Percentiles rank a stretch among this genome's conserved stretches.
Evolutionary conservation across 1,140 invertebrate genomes (phyloP).

Genomic region (Leptinotarsa lineolata): DNA sequence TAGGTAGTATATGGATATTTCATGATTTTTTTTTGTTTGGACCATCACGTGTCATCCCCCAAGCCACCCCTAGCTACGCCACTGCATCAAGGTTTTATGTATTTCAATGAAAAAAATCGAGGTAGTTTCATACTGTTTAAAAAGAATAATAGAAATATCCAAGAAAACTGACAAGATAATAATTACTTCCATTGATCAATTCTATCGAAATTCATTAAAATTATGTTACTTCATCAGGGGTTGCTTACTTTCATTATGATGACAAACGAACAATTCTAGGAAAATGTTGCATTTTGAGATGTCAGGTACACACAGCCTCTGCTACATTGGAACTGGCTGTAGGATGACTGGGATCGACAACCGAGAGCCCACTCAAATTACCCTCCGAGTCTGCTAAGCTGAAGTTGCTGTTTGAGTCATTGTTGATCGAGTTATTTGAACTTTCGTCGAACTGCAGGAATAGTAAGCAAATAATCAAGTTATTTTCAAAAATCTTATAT

Average conservation of each 20-base stretch:
- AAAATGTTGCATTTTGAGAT: constrained; percentile 5
- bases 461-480: constrained; percentile 21
- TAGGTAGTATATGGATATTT: no score
- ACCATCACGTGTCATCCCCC: no score
- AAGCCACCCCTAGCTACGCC: no score
- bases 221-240: neutral
- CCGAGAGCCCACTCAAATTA: constrained; percentile 9
- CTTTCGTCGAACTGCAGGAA: constrained; percentile 51
- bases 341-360: constrained; percentile 4
- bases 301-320: constrained; percentile 46
- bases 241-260: constrained; percentile 1
- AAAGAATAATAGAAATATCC: neutral
- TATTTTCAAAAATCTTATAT: no score
- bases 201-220: neutral
- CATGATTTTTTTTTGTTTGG: no score
- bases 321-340: neutral
- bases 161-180: neutral
- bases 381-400: constrained; percentile 42
- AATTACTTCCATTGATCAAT: neutral
- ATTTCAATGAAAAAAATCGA: no score
- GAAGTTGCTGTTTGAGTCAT: constrained; percentile 53
- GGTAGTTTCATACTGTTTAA: no score
- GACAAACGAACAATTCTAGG: constrained; percentile 3
- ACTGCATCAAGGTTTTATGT: no score
- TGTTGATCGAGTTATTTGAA: constrained; percentile 52